These are phyloP conservation scores for Pteronotus mesoamericanus DNA, from an alignment of 2,797 vertebrate species.

Conservation along the genomic window DNA sequence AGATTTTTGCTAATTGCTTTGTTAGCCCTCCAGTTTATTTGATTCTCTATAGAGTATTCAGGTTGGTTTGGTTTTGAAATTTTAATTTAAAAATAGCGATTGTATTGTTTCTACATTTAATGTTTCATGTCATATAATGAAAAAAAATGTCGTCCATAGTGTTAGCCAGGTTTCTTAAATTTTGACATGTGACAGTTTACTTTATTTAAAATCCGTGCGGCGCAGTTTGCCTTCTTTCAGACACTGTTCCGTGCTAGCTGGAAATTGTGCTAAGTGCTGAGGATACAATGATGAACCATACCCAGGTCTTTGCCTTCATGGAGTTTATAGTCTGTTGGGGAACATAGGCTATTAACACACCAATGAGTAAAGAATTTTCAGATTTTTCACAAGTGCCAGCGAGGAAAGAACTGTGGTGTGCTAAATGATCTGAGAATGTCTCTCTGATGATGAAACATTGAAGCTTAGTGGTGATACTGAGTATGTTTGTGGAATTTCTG, in stretches of 20 bases:
- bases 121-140: slow-evolving; percentile 10
- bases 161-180: not conserved
- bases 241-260: not conserved
- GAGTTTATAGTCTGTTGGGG: not conserved
- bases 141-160: not conserved
- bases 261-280: not conserved
- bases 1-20: not conserved
- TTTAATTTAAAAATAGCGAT: not conserved
- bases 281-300: no score
- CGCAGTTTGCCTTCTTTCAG: not conserved
- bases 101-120: not conserved
- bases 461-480: not conserved
- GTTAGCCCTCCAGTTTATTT: not conserved
- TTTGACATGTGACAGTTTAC: not conserved
- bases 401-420: not conserved
- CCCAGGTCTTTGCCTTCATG: not conserved
- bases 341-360: not conserved
- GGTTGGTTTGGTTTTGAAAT: not conserved
- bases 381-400: not conserved
- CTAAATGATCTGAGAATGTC: not conserved
- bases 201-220: not conserved
- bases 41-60: not conserved
- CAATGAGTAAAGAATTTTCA: not conserved
- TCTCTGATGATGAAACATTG: not conserved
- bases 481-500: not conserved